Percentiles rank a stretch among this genome's conserved stretches.
phyloP scores from a whole-genome alignment of 2,888 invertebrate genomes.

The Exocentrus adspersus region DNA sequence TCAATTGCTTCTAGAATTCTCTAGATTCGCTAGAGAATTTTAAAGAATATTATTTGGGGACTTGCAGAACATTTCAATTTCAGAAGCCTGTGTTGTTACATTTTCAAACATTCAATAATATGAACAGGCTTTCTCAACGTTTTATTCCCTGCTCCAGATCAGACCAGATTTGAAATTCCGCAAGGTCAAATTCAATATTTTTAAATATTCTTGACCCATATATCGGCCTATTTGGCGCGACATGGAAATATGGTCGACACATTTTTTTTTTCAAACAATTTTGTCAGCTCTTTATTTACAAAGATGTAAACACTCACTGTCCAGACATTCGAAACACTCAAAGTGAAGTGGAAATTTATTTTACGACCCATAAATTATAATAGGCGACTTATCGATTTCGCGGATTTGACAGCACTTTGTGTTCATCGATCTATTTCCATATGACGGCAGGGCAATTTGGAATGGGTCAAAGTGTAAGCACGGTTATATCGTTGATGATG shows the following conservation, averaged over 20 bases:
- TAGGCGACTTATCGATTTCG: constrained; percentile 12
- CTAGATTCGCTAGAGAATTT: too few species aligned
- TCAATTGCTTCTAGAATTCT: too few species aligned
- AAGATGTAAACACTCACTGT: constrained; percentile 5
- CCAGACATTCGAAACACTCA: neutral
- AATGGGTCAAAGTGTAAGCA: constrained; percentile 15
- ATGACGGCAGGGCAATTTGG: constrained; percentile 1
- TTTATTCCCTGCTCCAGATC: too few species aligned
- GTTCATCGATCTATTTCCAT: constrained; percentile 25
- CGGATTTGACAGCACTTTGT: neutral
- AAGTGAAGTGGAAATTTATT: neutral
- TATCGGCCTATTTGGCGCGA: constrained; percentile 2
- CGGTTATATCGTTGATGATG: constrained; percentile 25
- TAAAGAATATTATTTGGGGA: too few species aligned
- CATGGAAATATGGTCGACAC: neutral
- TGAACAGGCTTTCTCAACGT: too few species aligned
- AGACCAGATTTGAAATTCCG: neutral
- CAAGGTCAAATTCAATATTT: constrained; percentile 19
- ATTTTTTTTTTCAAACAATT: neutral
- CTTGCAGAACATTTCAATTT: too few species aligned
- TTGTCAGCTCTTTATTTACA: neutral
- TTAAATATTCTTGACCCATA: constrained; percentile 18
- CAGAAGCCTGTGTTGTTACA: too few species aligned
- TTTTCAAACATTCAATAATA: too few species aligned
- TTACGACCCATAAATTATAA: constrained; percentile 7